A percentile compares a stretch with the other conserved stretches of the same genome.
Evolutionary conservation across 2,797 vertebrate species (phyloP).

Genomic region (Phrynocephalus guinanensis): DNA sequence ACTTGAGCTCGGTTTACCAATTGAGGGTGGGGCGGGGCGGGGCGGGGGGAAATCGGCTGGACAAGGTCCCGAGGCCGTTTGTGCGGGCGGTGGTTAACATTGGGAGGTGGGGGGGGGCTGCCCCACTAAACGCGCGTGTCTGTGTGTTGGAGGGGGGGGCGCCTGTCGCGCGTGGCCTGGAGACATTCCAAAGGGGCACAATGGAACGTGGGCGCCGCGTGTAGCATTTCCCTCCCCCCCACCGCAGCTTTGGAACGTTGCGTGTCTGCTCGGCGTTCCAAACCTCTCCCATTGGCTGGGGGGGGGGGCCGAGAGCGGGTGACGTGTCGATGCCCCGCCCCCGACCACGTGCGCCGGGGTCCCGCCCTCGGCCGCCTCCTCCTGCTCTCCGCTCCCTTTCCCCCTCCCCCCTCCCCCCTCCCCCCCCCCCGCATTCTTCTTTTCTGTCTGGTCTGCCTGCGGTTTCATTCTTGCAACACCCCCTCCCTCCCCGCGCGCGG

Average conservation of each 20-base stretch:
- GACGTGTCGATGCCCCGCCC: constrained; percentile 77
- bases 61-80: too few species aligned
- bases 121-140: too few species aligned
- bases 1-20: too few species aligned
- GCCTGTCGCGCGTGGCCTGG: constrained; percentile 2
- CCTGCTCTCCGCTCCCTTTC: neutral
- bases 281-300: constrained; percentile 66
- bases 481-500: too few species aligned
- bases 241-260: constrained; percentile 67
- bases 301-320: constrained; percentile 52
- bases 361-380: constrained; percentile 33
- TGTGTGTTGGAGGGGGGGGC: too few species aligned
- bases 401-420: too few species aligned
- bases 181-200: neutral
- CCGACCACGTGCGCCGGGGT: constrained; percentile 80
- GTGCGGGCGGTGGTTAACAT: too few species aligned
- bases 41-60: too few species aligned
- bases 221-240: constrained; percentile 34
- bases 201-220: constrained; percentile 20
- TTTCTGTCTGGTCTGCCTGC: neutral
- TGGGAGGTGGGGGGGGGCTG: too few species aligned
- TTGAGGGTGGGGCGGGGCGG: too few species aligned
- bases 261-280: constrained; percentile 60
- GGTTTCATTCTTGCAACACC: too few species aligned
- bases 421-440: too few species aligned